Evolutionary conservation across 1,140 invertebrate genomes (phyloP), one percentile per base, ranked within the genome.

Genomic region (Drosophila tristis): DNA sequence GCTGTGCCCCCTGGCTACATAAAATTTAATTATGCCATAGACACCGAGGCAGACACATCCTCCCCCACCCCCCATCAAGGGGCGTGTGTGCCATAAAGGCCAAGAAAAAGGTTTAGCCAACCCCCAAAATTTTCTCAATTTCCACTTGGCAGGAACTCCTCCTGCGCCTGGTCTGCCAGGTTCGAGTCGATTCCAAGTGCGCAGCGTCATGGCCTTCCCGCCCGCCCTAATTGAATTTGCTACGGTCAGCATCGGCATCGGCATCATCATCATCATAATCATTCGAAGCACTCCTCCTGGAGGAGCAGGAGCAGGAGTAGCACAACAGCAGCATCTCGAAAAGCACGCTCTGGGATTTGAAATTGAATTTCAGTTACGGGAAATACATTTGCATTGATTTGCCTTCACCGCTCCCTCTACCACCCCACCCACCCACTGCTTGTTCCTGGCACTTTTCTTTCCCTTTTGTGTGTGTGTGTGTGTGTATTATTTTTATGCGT

Each of bases 361-460:
- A 89, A 89, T 89, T 90, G 84, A 89, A 90, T 89, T 71, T 84
- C 85, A 64, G 71, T 80, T 87, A 79, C 66, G 79, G 75, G 71
- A 89, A 90, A 87, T 84, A 89, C 85, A 89, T 89, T 89, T 89
- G 80, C 84, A 89, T 89, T 90, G 84, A 90, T 89, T 89, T 84
- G 85, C 68, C 65, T 80, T 67, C 13, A 29, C 6, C 42, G 23
- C 9, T 20, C 9, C 23, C n/a, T 44, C 23, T 64, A 1, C 23
- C 23, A 3, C 23, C 2, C 2, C 8, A 2, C 35, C 11, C 4
- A 11, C 3, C 2, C 31, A 35, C 9, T 9, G 31, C 9, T 11
- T 35, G 4, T 35, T 35, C 31, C 31, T 35, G 31, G 9, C 31
- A 35, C 35, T 48, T 49, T 29, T 15, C n/a, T 47, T 20, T 2